A percentile compares a stretch with the other conserved stretches of the same genome.
Conservation (phyloP, 1,140 invertebrate genomes). For the Leptestheria dahalacensis region DNA sequence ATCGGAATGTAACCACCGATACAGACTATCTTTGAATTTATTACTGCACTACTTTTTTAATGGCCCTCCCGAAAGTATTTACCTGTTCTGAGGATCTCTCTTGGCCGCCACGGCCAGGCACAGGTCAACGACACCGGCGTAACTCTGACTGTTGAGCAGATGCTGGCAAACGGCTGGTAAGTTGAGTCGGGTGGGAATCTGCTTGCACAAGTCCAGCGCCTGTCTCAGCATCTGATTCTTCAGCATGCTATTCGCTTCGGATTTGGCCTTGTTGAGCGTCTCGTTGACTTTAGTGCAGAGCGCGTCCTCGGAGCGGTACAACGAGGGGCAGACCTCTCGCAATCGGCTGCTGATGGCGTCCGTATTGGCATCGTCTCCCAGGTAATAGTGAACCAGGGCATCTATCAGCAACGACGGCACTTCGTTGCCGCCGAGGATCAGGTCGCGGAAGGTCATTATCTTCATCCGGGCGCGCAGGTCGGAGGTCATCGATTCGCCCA, state of each 20-base stretch:
- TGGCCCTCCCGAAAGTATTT: neutral
- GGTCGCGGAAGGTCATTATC: slow-evolving; percentile 53
- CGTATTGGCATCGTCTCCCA: slow-evolving; percentile 86
- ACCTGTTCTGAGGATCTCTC: slow-evolving; percentile 63
- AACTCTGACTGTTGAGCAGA: slow-evolving; percentile 59
- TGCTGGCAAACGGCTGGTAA: slow-evolving; percentile 58
- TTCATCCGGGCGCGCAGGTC: slow-evolving; percentile 45
- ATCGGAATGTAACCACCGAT: no score
- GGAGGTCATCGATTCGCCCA: slow-evolving; percentile 43
- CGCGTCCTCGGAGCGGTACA: slow-evolving; percentile 66
- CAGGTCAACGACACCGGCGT: slow-evolving; percentile 75
- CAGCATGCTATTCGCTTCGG: slow-evolving; percentile 25
- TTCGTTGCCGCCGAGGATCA: slow-evolving; percentile 69
- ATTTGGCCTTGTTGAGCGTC: slow-evolving; percentile 63
- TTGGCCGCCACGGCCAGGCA: slow-evolving; percentile 66
- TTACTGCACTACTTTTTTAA: neutral
- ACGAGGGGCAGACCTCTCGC: slow-evolving; percentile 78
- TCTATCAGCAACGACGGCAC: slow-evolving; percentile 58
- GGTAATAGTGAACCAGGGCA: slow-evolving; percentile 55
- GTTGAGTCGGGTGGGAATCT: slow-evolving; percentile 63
- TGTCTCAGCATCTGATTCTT: slow-evolving; percentile 41
- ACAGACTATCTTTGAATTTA: no score
- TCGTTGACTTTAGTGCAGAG: slow-evolving; percentile 53
- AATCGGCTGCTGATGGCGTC: slow-evolving; percentile 75
- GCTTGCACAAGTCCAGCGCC: slow-evolving; percentile 63